phyloP scores from a whole-genome alignment of 2,797 vertebrate species.

The Selene dorsalis region DNA sequence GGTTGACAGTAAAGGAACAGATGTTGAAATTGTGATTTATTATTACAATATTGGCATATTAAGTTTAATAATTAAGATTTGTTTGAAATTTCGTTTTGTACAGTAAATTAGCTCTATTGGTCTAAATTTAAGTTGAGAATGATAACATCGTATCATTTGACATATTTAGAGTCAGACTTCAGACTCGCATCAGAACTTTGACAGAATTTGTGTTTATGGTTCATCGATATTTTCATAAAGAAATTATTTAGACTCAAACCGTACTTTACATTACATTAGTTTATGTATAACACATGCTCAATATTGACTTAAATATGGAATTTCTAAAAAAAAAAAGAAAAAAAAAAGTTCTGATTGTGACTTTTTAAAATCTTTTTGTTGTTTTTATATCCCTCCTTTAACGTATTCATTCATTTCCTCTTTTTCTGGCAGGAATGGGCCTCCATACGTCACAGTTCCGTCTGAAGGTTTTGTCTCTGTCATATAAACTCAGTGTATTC shows the following conservation, averaged over 20 bases:
- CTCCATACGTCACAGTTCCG: not conserved
- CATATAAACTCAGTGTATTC: constrained; percentile 26
- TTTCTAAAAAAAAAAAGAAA: not conserved
- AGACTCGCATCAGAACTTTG: not conserved
- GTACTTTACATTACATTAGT: not conserved
- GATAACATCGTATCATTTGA: not conserved
- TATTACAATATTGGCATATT: not conserved
- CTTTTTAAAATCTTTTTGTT: not conserved
- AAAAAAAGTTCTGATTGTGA: not conserved
- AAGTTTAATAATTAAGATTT: not conserved
- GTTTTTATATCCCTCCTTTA: too few relatives aligned
- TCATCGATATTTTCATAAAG: too few relatives aligned
- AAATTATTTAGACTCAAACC: not conserved
- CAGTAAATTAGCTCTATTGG: not conserved
- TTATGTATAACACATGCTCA: not conserved
- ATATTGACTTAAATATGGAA: not conserved
- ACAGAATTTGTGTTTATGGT: not conserved
- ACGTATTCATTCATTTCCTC: not conserved
- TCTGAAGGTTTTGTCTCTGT: constrained; percentile 28
- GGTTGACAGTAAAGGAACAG: not conserved
- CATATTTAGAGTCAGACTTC: too few relatives aligned
- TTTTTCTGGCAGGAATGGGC: constrained; percentile 21
- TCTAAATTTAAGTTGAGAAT: not conserved
- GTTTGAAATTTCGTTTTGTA: not conserved
- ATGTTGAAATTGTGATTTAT: not conserved